phyloP scores from a whole-genome alignment of 2,113 vertebrate species.

The Aramus guarauna region DNA sequence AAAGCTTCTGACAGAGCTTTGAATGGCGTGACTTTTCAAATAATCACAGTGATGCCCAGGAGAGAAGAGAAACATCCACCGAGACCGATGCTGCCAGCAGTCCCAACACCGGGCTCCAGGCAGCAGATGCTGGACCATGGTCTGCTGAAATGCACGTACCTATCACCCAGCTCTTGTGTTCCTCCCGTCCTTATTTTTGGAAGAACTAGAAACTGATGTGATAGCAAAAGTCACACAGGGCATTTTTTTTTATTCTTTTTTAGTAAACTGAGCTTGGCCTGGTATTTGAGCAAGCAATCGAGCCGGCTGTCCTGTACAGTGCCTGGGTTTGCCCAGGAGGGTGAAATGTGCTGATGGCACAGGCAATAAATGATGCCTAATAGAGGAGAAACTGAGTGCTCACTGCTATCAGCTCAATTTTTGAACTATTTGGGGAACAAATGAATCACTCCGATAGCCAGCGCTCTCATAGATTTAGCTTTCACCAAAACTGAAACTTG shows the following conservation, averaged over 20 bases:
- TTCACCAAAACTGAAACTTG: slow-evolving; percentile 62
- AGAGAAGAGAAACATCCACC: neutral
- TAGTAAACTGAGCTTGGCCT: neutral
- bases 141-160: neutral
- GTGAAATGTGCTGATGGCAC: neutral
- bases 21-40: neutral
- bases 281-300: neutral
- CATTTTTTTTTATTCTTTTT: neutral
- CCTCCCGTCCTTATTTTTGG: neutral
- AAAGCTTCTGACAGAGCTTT: neutral
- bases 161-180: fast-evolving
- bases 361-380: neutral
- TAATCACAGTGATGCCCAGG: neutral
- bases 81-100: neutral
- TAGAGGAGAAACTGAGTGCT: slow-evolving; percentile 49
- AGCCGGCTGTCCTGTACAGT: fast-evolving
- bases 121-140: fast-evolving
- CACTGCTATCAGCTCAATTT: neutral
- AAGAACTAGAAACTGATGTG: neutral
- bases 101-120: neutral
- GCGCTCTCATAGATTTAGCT: neutral
- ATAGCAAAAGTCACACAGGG: fast-evolving
- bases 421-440: neutral
- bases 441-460: slow-evolving; percentile 42
- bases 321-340: neutral